phyloP scores from a whole-genome alignment of 2,888 invertebrate species.

The Heliconius erato region DNA sequence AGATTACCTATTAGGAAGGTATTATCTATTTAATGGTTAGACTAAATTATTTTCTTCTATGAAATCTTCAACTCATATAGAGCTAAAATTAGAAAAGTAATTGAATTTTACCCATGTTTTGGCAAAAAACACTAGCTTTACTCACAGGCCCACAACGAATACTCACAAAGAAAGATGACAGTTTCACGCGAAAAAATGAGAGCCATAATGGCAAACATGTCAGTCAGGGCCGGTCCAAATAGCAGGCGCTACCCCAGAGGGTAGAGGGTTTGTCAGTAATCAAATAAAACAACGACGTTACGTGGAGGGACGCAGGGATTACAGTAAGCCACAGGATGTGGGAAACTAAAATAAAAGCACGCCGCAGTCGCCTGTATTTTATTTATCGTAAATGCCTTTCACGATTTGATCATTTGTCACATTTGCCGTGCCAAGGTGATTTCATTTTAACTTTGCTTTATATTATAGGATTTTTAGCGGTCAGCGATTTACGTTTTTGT shows the following conservation, averaged over 20 bases:
- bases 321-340: conserved; percentile 50
- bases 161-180: conserved; percentile 51
- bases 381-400: conserved; percentile 47
- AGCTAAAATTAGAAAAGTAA: neutral
- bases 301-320: conserved; percentile 53
- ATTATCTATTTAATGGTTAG: neutral
- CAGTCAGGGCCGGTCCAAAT: conserved; percentile 50
- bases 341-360: conserved; percentile 49
- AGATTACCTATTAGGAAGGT: neutral
- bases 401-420: conserved; percentile 47
- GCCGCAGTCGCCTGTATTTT: conserved; percentile 42
- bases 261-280: conserved; percentile 54
- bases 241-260: conserved; percentile 42
- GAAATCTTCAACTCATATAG: neutral
- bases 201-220: conserved; percentile 54
- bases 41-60: neutral
- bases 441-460: conserved; percentile 20
- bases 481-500: neutral
- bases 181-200: conserved; percentile 49
- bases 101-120: neutral
- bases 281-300: conserved; percentile 56
- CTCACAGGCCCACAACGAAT: conserved; percentile 26
- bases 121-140: neutral
- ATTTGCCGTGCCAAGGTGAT: conserved; percentile 37
- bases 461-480: neutral